Conservation (phyloP, 2,113 vertebrate genomes). For the Psammodynastes pulverulentus region DNA sequence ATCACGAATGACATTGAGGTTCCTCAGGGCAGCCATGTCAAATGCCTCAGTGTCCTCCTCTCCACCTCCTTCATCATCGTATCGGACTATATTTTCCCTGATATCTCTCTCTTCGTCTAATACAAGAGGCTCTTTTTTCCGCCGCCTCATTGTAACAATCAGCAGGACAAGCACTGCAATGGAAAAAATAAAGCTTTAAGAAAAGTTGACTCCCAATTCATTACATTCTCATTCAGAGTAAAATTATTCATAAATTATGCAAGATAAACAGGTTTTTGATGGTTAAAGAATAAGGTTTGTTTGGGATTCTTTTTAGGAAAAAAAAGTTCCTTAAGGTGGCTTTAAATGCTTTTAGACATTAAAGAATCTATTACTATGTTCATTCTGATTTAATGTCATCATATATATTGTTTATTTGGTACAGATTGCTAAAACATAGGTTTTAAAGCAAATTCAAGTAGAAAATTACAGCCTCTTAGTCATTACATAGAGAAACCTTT, state of each 20-base stretch:
- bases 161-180: constrained; percentile 86
- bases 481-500: constrained; percentile 31
- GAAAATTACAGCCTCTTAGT: constrained; percentile 40
- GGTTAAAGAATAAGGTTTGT: background rate
- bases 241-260: background rate
- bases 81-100: constrained; percentile 92
- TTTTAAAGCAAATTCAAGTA: constrained; percentile 22
- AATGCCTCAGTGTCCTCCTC: constrained; percentile 97
- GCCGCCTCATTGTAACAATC: constrained; percentile 85
- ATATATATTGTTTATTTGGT: constrained; percentile 27
- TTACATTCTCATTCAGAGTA: background rate
- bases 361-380: constrained; percentile 44
- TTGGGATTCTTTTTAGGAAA: background rate
- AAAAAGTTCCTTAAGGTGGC: constrained; percentile 14
- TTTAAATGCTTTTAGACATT: constrained; percentile 28
- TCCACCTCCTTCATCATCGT: constrained; percentile 93
- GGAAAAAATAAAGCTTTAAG: constrained; percentile 46
- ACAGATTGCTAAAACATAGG: constrained; percentile 33
- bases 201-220: background rate
- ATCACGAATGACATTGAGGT: constrained; percentile 88
- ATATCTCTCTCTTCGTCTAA: constrained; percentile 93
- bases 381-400: constrained; percentile 37
- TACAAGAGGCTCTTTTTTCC: constrained; percentile 91
- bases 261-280: background rate
- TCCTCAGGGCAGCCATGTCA: constrained; percentile 91